Evolutionary conservation across 2,797 vertebrate genomes (phyloP).

Genomic region (Pantherophis vulpinus): DNA sequence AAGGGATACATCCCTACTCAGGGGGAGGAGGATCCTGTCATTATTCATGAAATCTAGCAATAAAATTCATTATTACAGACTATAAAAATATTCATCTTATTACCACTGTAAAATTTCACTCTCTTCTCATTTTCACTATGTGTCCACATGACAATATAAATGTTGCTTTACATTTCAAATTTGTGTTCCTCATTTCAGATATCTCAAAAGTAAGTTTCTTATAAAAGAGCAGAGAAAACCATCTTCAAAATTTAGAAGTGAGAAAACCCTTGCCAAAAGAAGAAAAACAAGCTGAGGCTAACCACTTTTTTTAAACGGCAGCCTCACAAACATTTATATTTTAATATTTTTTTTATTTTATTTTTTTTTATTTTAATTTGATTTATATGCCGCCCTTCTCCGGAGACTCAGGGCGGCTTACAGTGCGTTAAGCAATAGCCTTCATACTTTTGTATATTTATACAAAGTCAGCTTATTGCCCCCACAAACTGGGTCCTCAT

Average conservation of each 20-base stretch:
- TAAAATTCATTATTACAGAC: background rate
- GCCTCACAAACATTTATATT: background rate
- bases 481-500: no score
- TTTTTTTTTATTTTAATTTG: no score
- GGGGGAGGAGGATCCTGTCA: no score
- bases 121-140: background rate
- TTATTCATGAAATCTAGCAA: no score
- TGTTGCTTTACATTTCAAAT: background rate
- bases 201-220: background rate
- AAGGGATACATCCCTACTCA: no score
- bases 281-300: background rate
- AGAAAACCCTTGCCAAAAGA: background rate
- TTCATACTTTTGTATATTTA: no score
- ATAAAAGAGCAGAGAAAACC: no score
- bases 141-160: background rate
- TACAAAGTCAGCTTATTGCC: no score
- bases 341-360: no score
- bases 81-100: background rate
- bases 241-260: background rate
- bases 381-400: no score
- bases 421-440: no score
- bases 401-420: no score
- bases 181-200: background rate
- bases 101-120: background rate
- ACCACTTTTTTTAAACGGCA: background rate